Base-by-base conservation (phyloP, 1,140 invertebrate species). In the Globodera ellingtonae region DNA sequence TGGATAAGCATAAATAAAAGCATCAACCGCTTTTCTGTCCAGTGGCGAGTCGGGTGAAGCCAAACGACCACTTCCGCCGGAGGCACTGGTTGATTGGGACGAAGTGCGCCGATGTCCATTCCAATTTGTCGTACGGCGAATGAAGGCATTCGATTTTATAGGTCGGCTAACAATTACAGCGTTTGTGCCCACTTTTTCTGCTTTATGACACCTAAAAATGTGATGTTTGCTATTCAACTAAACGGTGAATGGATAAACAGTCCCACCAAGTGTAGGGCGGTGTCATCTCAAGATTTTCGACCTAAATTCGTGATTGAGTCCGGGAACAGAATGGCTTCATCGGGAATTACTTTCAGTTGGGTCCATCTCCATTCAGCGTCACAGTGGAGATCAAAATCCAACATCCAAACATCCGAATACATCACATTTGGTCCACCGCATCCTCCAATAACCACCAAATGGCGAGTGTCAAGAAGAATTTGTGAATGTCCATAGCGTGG, bases 261-360 rank as follows among this genome's bases (percentile, higher is more conserved):
- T 35, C 35, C 35, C 18, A 62, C 94, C 95, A 96, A 86, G 96
- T 93, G 88, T 95, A 94, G 6, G 93, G 92, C 21, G 95, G 83
- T 9, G 85, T 83, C 66, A 86, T 80, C 21, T 84, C 84, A n/a
- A 56, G 56, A 62, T 86, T 86, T 65, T 84, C 84, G 44, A 84
- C 84, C 83, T 84, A 46, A 83, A 86, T 50, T 47, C 66, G n/a
- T 15, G 21, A 47, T 52, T 70, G 21, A 50, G 35, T 44, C 10
- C 75, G 44, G 4, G 24, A 24, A 79, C 48, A 1, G 9, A 47
- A 4, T 52, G 6, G 46, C 21, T 76, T 75, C 18, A 3, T 10
- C 21, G 15, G 44, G 46, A 46, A 5, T 65, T 18, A 83, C 83
- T 48, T 86, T 84, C 15, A 84, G 69, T 70, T 86, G 81, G 6